Evolutionary conservation across 2,888 invertebrate genomes (phyloP).

Genomic region (Leucania comma): DNA sequence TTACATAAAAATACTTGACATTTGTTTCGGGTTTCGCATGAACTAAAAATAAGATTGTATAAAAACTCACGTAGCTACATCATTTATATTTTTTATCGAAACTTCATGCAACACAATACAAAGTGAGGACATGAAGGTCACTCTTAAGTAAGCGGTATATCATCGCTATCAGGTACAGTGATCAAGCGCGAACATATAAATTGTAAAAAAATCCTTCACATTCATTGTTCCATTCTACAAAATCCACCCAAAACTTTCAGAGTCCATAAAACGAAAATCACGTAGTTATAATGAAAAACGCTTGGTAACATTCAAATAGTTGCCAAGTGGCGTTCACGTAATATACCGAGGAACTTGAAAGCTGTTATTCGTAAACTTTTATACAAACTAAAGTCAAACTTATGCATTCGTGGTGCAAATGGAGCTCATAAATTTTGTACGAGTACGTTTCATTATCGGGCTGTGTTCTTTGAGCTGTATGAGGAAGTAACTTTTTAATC

Average conservation of each 20-base stretch:
- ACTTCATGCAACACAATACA: no score
- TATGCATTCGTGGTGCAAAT: constrained; percentile 43
- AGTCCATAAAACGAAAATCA: constrained; percentile 29
- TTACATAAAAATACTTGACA: no score
- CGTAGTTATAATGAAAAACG: constrained; percentile 42
- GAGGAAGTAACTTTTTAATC: not conserved
- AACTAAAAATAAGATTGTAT: no score
- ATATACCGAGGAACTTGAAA: constrained; percentile 51
- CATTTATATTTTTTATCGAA: no score
- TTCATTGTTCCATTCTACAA: not conserved
- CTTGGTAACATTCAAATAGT: constrained; percentile 42
- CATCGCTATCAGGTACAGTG: no score
- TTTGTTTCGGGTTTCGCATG: no score
- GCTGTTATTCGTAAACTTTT: constrained; percentile 53
- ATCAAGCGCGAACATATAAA: no score
- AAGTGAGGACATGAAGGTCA: no score
- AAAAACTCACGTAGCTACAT: no score
- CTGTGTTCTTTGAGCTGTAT: not conserved
- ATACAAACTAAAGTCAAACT: constrained; percentile 37
- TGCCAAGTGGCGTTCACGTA: constrained; percentile 28
- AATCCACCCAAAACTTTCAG: not conserved
- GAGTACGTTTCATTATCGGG: constrained; percentile 14
- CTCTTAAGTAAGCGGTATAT: no score
- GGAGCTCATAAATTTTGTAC: constrained; percentile 40
- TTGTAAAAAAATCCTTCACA: not conserved